Evolutionary conservation across 2,113 vertebrate genomes (phyloP), one percentile per base, ranked within the genome.

Genomic region (Ictidomys tridecemlineatus): DNA sequence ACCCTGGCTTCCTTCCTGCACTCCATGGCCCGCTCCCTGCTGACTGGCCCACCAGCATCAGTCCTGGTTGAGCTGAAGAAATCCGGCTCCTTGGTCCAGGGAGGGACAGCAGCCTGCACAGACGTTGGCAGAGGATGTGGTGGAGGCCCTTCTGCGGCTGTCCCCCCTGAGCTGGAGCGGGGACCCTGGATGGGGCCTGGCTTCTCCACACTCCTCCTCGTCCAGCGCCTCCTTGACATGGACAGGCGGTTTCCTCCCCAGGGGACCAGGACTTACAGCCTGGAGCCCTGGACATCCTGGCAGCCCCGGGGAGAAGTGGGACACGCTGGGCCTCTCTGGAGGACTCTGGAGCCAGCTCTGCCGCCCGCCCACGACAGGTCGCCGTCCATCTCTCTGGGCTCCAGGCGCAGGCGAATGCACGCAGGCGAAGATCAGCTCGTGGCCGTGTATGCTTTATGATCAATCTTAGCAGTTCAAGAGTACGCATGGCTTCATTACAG

Each of bases 401-500:
- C 30, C 2, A 0, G 16, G 91, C n/a, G 3, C 18, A 3, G 17
- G 4, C 69, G 67, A 79, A 61, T 3, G 61, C 73, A 93, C 94
- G 8, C 51, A 16, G 87, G 84, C 63, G 28, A 76, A 76, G 56
- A 94, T 37, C n/a, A 8, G 97, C 94, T 96, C 87, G 80, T 94
- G 94, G 97, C 84, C 20, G 0, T 83, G 89, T 85, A 10, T 93
- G 24, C 93, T 98, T 93, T 95, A 80, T 3, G 82, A 98, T 95
- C 95, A n/a, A 1, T 96, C 98, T 97, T 93, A 78, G 96, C 88
- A 9, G 86, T 96, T 97, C 85, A 97, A 97, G 96, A 77, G 96
- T 92, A 93, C 89, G 48, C 80, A 97, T 93, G 96, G 94, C 97
- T 97, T 98, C 96, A 98, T 87, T 96, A 79, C 85, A 93, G 95